A percentile compares a stretch with the other conserved stretches of the same genome.
Conservation (phyloP, 2,797 vertebrate genomes). For the Tangara arthus region DNA sequence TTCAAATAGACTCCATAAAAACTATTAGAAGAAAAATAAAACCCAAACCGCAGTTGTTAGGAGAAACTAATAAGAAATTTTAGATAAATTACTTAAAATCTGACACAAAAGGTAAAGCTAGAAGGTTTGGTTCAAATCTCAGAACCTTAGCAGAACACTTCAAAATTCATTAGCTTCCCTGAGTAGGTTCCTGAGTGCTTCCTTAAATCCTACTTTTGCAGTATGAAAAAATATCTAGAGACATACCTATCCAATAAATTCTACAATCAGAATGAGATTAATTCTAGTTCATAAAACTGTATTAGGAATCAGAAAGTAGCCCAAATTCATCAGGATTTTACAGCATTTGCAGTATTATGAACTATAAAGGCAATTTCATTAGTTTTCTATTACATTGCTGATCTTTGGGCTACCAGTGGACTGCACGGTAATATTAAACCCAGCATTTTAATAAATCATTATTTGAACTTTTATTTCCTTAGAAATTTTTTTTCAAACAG, state of each 20-base stretch:
- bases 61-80: not conserved
- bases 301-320: not conserved
- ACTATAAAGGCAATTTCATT: not conserved
- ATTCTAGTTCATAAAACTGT: not conserved
- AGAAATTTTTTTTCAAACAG: not conserved
- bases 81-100: not conserved
- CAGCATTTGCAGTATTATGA: not conserved
- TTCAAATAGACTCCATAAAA: not conserved
- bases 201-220: not conserved
- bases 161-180: not conserved
- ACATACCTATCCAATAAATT: not conserved
- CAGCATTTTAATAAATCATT: not conserved
- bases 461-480: not conserved
- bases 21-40: not conserved
- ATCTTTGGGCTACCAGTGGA: not conserved
- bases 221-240: not conserved
- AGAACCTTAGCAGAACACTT: not conserved
- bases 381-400: not conserved
- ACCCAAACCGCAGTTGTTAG: not conserved
- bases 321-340: not conserved
- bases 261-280: not conserved
- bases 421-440: not conserved
- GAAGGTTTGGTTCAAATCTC: not conserved
- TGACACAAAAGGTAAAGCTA: not conserved
- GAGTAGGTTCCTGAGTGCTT: not conserved